A percentile compares a stretch with the other conserved stretches of the same genome.
Evolutionary conservation across 2,888 invertebrate genomes (phyloP).

Genomic region (Serripes groenlandicus): DNA sequence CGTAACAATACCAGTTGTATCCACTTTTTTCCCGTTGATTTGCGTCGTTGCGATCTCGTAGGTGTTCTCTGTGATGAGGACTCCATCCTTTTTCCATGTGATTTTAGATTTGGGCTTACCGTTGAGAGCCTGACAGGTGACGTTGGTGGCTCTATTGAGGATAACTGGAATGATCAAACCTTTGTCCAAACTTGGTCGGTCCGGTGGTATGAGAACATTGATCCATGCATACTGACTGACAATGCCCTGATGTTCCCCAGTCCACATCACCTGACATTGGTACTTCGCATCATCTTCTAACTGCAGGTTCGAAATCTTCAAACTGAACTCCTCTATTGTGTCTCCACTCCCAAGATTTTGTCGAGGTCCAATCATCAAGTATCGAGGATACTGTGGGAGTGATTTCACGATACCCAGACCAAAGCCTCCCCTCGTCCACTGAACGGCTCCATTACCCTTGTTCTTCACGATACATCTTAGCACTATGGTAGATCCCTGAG

Average conservation of each 20-base stretch:
- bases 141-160: constrained; percentile 95
- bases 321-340: constrained; percentile 92
- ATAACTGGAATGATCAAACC: constrained; percentile 90
- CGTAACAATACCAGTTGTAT: constrained; percentile 94
- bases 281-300: constrained; percentile 97
- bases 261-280: constrained; percentile 96
- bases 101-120: constrained; percentile 98
- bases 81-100: constrained; percentile 78
- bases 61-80: constrained; percentile 70
- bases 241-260: constrained; percentile 90
- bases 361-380: constrained; percentile 94
- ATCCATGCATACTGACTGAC: constrained; percentile 93
- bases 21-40: constrained; percentile 91
- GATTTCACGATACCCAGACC: constrained; percentile 96
- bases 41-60: constrained; percentile 68
- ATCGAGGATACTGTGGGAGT: constrained; percentile 96
- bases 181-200: constrained; percentile 96
- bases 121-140: constrained; percentile 96
- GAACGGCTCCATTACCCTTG: constrained; percentile 93
- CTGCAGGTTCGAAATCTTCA: constrained; percentile 95
- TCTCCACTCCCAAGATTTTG: constrained; percentile 32
- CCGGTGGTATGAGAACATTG: constrained; percentile 90
- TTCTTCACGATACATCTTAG: constrained; percentile 96
- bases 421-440: constrained; percentile 97
- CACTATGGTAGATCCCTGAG: constrained; percentile 95